phyloP scores from a whole-genome alignment of 2,113 vertebrate genomes.

The Chascanopsetta lugubris region DNA sequence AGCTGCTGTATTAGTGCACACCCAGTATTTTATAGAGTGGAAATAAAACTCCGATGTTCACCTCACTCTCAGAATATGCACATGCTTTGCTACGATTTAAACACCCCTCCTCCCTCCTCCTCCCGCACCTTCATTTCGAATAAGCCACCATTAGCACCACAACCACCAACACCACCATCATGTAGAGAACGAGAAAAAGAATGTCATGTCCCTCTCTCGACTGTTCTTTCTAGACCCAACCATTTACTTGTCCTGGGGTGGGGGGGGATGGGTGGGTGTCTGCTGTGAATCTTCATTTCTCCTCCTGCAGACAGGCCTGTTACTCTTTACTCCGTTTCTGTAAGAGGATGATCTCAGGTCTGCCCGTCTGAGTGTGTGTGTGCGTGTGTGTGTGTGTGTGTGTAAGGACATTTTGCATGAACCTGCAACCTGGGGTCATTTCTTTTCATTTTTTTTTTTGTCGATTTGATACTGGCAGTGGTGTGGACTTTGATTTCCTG shows the following conservation, averaged over 20 bases:
- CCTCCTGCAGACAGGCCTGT: constrained; percentile 36
- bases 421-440: constrained; percentile 60
- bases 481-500: constrained; percentile 39
- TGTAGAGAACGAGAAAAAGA: constrained; percentile 87
- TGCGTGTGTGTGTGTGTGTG: constrained; percentile 22
- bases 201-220: constrained; percentile 88
- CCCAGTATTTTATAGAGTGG: constrained; percentile 86
- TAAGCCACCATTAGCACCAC: constrained; percentile 49
- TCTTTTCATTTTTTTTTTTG: too few relatives aligned
- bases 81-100: constrained; percentile 67
- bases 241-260: constrained; percentile 54
- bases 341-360: constrained; percentile 60
- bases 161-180: too few relatives aligned
- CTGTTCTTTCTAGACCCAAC: constrained; percentile 83
- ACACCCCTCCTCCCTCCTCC: constrained; percentile 55
- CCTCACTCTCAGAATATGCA: constrained; percentile 80
- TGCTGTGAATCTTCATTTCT: constrained; percentile 59
- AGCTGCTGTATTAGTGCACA: constrained; percentile 96
- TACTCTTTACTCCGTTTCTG: constrained; percentile 41
- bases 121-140: constrained; percentile 64
- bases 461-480: constrained; percentile 52
- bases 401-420: constrained; percentile 47
- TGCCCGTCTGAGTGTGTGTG: constrained; percentile 36
- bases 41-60: constrained; percentile 85
- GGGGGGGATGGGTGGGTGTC: constrained; percentile 15